Evolutionary conservation across 2,888 invertebrate genomes (phyloP), one percentile per base, ranked within the genome.

Genomic region (Mythimna lalbum): DNA sequence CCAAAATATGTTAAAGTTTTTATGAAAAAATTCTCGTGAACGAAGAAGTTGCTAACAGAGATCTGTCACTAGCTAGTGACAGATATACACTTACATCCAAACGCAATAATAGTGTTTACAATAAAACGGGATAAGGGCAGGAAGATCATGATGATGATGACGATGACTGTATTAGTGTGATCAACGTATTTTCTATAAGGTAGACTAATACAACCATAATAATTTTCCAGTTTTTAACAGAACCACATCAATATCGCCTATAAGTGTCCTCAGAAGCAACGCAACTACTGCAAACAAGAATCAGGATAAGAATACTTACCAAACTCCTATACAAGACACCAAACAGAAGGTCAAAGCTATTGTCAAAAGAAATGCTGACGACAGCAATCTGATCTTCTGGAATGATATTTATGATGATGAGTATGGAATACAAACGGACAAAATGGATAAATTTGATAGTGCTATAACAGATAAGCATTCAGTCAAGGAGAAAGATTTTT

Each of bases 331-430:
- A 17, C 61, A 47, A 23, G 50, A 66, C 4, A 36, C 4, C 6
- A 63, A 59, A 12, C 57, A 17, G 0, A 62, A 73, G 27, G 83
- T 84, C 12, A 90, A 87, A 75, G 87, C 87, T 0, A 63, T 92
- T 39, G 90, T 91, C 0, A 95, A 95, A 86, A 87, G 95, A 53
- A 90, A 90, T 68, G 88, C 82, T 0, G 87, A 86, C 0, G 87
- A 89, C 0, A 89, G 86, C 21, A 91, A 92, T 78, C 70, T 92
- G 0, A 90, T 93, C 66, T 93, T 92, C 69, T 95, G 95, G 95
- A 92, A 93, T 36, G 93, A 94, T 63, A 83, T 95, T 0, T 95
- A 95, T 47, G 94, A 95, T 39, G 93, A 94, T 4, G 95, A 95
- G 55, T 94, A 95, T 60, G 95, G 94, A 0, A 79, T 93, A 0